Base-by-base conservation (phyloP, 1,140 invertebrate species). In the Lordiphosa collinella region DNA sequence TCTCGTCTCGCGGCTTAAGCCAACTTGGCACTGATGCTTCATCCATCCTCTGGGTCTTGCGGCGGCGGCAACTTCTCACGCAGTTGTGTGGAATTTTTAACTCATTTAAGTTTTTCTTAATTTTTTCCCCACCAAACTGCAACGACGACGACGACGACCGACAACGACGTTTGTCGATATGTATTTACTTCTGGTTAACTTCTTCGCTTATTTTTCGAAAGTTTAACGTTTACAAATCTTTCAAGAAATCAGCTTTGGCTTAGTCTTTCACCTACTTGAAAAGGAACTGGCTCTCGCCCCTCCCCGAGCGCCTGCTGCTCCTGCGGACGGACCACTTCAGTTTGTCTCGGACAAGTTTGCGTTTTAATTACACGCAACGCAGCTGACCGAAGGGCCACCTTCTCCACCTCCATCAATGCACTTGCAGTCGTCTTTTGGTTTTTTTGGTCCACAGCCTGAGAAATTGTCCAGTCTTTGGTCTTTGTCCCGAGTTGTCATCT, bases 361-460 rank as follows among this genome's bases (percentile, higher is more conserved):
- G 63, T 84, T 84, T 84, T 84, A 84, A 84, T 84, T 84, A 84
- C 78, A 84, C 78, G 78, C 78, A 82, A 84, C 65, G 57, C 57
- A 55, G 56, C 61, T 55, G 38, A 58, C 22, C 9, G 10, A 49
- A 34, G 14, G 34, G 32, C 11, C 40, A 16, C 37, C 11, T 18
- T 4, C 37, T 40, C 37, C 37, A 9, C 11, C 37, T 40, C 13
- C 37, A 38, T 38, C 37, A 29, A 29, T 14, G 12, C 37, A 38
- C 9, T 11, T 14, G 12, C 7, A 9, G 14, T 46, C 12, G 10
- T 48, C 18, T 16, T 10, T 9, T 29, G n/a, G n/a, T 11, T 37
- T 9, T 29, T 29, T 29, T 29, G 25, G 25, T 7, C 25, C 25
- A 29, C 25, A 29, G 40, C 10, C 18, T 41, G 18, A 41, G 40